Evolutionary conservation across 2,113 vertebrate species (phyloP).

Genomic region (Rhagologus leucostigma): DNA sequence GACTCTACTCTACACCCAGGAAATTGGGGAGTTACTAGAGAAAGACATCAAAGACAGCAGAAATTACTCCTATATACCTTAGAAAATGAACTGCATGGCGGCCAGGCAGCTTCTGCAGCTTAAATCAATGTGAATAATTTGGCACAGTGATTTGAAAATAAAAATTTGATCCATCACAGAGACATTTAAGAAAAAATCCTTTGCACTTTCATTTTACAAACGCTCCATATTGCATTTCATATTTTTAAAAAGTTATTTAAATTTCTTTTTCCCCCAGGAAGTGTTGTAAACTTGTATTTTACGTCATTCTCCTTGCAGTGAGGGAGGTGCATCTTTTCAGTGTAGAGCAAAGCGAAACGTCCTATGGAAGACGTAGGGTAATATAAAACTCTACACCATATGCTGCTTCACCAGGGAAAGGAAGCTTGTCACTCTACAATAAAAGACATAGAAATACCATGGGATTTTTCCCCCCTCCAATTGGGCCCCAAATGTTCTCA

Average conservation of each 20-base stretch:
- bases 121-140: neutral
- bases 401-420: conserved; percentile 11
- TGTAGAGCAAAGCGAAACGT: neutral
- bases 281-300: neutral
- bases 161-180: neutral
- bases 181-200: neutral
- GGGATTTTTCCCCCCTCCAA: conserved; percentile 26
- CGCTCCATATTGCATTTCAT: neutral
- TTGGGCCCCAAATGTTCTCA: conserved; percentile 52
- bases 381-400: conserved; percentile 21
- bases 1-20: neutral
- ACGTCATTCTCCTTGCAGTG: neutral
- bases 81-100: neutral
- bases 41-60: neutral
- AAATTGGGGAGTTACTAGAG: neutral
- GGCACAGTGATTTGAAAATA: neutral
- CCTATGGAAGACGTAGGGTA: neutral
- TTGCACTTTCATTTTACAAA: neutral
- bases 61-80: neutral
- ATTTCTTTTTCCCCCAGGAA: neutral
- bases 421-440: conserved; percentile 41
- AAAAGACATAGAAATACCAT: conserved; percentile 45
- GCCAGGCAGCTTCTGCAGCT: neutral
- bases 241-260: neutral
- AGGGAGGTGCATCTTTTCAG: neutral